Evolutionary conservation across 2,888 invertebrate species (phyloP), one percentile per base, ranked within the genome.

Genomic region (Hofmannophila pseudospretella): DNA sequence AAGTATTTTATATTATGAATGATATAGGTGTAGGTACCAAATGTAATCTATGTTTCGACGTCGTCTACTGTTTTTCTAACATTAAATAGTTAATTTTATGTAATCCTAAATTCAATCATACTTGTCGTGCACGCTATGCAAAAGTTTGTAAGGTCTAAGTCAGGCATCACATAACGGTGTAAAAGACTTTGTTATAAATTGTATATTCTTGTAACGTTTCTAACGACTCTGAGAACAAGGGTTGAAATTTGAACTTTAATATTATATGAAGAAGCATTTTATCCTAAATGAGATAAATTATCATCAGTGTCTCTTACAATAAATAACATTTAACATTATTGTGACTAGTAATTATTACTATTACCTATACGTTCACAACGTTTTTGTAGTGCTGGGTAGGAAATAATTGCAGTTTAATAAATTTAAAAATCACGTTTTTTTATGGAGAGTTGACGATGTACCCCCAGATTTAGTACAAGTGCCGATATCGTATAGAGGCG

Each of bases 271-370:
- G 2, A 23, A 9, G 7, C 23, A 23, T 28, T 41, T 46, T 46
- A 52, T 42, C 36, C 47, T 54, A 52, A 45, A 47, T 44, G 39
- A 53, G 40, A 47, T 42, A 42, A 42, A 44, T 53, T 43, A 42
- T 53, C 44, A 42, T 43, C 45, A 43, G 54, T 57, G 54, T 37
- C 58, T 51, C 56, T 54, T 52, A 59, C 38, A 30, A 38, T 48
- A 44, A 30, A 38, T 48, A 44, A 56, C 36, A 42, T 45, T 51
- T 41, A 48, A 45, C 38, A 36, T 49, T 46, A 51, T 34, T 37
- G 38, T 41, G 43, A 31, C 26, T 34, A 37, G 38, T 44, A 41
- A 39, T 40, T 38, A 49, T 41, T 52, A 43, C 56, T 55, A 50
- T 23, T 8, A 23, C 3, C n/a, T 2, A 8, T 23, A 8, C 7